Conservation (phyloP, 2,888 invertebrate genomes). For the Papilio elwesi region DNA sequence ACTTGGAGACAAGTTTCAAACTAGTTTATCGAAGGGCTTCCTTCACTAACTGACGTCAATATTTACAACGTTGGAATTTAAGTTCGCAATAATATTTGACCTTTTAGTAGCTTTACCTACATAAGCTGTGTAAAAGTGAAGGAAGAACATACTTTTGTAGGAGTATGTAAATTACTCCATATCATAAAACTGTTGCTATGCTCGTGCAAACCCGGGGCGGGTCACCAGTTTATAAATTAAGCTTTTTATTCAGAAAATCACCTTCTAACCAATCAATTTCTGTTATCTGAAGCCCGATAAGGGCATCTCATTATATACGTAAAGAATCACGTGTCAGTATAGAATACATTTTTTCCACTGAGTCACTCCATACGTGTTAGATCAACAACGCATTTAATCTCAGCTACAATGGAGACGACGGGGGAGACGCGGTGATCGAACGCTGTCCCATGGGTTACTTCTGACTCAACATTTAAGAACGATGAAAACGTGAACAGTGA, state of each 20-base stretch:
- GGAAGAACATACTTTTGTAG: not conserved
- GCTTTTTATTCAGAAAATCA: not conserved
- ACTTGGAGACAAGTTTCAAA: conserved; percentile 61
- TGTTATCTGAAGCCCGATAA: conserved; percentile 8
- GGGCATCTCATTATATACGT: not conserved
- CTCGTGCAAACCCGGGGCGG: too few relatives aligned
- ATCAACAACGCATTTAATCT: conserved; percentile 68
- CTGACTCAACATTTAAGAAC: conserved; percentile 43
- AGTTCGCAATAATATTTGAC: not conserved
- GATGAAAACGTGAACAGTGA: conserved; percentile 43
- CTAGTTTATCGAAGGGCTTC: conserved; percentile 55
- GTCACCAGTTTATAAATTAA: too few relatives aligned
- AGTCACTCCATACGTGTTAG: conserved; percentile 60
- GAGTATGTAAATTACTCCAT: not conserved
- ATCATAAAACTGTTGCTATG: too few relatives aligned
- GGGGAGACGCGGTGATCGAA: conserved; percentile 66
- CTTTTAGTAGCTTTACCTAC: not conserved
- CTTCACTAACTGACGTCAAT: conserved; percentile 37
- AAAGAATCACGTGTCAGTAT: conserved; percentile 30
- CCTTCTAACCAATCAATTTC: not conserved
- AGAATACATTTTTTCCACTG: conserved; percentile 40
- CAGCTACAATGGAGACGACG: conserved; percentile 52
- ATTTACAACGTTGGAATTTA: conserved; percentile 20
- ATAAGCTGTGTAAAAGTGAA: not conserved
- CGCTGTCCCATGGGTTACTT: conserved; percentile 57